phyloP scores from a whole-genome alignment of 23 tunicate species.

The Aplidium turbinatum region DNA sequence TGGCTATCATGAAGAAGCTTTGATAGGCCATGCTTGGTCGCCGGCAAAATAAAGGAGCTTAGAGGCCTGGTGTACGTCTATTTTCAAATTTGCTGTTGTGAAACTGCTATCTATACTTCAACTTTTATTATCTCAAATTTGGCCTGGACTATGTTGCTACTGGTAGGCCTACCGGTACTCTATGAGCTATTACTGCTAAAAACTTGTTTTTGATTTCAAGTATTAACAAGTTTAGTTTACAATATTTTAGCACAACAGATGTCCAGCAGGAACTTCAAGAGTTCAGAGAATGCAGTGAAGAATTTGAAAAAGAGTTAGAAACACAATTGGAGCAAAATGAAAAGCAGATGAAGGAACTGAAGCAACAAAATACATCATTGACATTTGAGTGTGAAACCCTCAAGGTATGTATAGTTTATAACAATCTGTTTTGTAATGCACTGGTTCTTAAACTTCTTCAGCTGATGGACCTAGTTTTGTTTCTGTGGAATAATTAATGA shows the following conservation, averaged over 20 bases:
- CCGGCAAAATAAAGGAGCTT: too few relatives aligned
- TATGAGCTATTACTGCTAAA: not conserved
- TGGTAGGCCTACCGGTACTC: too few relatives aligned
- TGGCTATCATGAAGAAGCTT: too few relatives aligned
- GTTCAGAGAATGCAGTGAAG: constrained; percentile 82
- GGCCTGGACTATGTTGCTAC: not conserved
- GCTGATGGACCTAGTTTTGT: too few relatives aligned
- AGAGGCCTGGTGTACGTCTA: too few relatives aligned
- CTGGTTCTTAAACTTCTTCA: too few relatives aligned
- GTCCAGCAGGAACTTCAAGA: constrained; percentile 85
- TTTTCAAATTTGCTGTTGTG: too few relatives aligned
- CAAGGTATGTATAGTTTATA: constrained; percentile 37
- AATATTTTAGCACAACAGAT: constrained; percentile 31
- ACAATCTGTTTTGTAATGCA: too few relatives aligned
- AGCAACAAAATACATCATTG: constrained; percentile 69
- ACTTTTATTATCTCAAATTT: not conserved
- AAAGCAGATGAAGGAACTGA: constrained; percentile 64
- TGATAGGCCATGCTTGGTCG: too few relatives aligned
- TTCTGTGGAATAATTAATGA: too few relatives aligned
- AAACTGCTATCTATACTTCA: too few relatives aligned
- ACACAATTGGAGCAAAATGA: constrained; percentile 66
- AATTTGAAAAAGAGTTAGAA: constrained; percentile 83
- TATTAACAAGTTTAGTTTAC: not conserved
- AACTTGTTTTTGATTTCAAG: too few relatives aligned
- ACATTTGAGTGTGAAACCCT: constrained; percentile 81